Conservation (phyloP, 2,888 invertebrate species). For the Mythimna ferrago region DNA sequence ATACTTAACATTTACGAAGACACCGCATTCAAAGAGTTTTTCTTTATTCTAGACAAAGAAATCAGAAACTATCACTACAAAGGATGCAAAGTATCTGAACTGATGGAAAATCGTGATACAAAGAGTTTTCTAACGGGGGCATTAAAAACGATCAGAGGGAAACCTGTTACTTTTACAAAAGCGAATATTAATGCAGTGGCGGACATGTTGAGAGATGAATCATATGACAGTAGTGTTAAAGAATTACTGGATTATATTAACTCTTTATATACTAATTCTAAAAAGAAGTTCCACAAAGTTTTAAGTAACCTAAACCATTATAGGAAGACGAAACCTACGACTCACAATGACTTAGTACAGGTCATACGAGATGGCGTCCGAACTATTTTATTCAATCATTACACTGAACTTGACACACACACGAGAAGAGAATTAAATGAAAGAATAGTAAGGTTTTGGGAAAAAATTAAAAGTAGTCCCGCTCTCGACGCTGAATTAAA, state of each 20-base stretch:
- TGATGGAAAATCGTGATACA: constrained; percentile 62
- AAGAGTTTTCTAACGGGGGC: constrained; percentile 64
- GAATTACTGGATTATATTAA: constrained; percentile 69
- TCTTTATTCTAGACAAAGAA: constrained; percentile 68
- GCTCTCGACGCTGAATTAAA: no score
- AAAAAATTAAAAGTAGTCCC: neutral
- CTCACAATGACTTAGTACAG: constrained; percentile 61
- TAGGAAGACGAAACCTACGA: constrained; percentile 52
- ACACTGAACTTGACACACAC: constrained; percentile 64
- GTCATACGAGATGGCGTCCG: constrained; percentile 67
- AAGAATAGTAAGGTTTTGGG: constrained; percentile 47
- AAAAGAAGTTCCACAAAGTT: constrained; percentile 61
- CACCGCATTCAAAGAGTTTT: constrained; percentile 68
- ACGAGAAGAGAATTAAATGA: constrained; percentile 64
- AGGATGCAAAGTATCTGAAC: constrained; percentile 70
- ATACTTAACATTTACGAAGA: constrained; percentile 69
- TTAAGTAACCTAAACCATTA: constrained; percentile 68
- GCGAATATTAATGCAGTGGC: constrained; percentile 54
- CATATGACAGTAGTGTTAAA: constrained; percentile 41
- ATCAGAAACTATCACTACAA: constrained; percentile 71
- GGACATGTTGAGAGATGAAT: constrained; percentile 50
- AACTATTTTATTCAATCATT: constrained; percentile 72
- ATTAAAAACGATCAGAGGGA: constrained; percentile 61
- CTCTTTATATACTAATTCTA: constrained; percentile 67
- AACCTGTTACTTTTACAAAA: constrained; percentile 60